A percentile compares a stretch with the other conserved stretches of the same genome.
These are phyloP conservation scores for Trachops cirrhosus DNA, from an alignment of 2,797 vertebrate species.

Conservation along the genomic window DNA sequence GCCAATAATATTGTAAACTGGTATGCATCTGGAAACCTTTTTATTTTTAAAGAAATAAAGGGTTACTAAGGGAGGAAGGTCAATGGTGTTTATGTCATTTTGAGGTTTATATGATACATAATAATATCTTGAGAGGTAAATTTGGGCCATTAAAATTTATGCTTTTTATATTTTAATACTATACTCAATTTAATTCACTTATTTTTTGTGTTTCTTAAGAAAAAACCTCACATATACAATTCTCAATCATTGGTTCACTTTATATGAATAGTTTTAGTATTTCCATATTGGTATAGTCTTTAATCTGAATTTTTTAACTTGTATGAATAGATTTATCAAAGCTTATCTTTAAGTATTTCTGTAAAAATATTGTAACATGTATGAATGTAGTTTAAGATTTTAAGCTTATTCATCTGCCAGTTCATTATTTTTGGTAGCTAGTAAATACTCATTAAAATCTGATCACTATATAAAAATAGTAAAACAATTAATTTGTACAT, in stretches of 20 bases:
- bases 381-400: neutral
- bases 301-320: neutral
- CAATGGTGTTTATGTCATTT: neutral
- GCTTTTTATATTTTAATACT: neutral
- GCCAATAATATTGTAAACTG: neutral
- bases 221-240: neutral
- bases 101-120: neutral
- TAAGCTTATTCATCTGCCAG: neutral
- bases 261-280: neutral
- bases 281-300: neutral
- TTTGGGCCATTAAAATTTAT: neutral
- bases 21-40: neutral
- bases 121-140: neutral
- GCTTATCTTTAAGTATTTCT: neutral
- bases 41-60: conserved; percentile 18
- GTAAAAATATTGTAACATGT: neutral
- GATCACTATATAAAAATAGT: neutral
- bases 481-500: conserved; percentile 7
- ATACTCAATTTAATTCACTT: neutral
- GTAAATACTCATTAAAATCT: neutral
- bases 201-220: neutral
- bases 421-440: neutral
- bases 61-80: neutral
- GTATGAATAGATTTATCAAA: neutral
- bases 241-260: neutral